Evolutionary conservation across 2,888 invertebrate species (phyloP).

Genomic region (Temnothorax ravouxi): DNA sequence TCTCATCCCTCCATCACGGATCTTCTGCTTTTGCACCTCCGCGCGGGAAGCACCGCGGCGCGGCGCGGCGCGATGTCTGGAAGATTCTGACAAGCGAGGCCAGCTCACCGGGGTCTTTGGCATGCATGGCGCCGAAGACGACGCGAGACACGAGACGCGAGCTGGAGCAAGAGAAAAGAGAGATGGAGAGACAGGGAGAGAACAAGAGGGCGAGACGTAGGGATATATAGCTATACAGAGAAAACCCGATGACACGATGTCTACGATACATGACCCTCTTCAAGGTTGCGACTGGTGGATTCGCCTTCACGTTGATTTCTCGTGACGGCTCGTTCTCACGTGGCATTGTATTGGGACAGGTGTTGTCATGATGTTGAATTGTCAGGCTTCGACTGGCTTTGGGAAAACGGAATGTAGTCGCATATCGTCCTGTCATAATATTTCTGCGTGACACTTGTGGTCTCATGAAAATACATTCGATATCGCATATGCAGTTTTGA

Average conservation of each 20-base stretch:
- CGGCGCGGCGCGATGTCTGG: constrained; percentile 39
- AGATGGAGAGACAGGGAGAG: not conserved
- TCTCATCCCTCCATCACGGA: not conserved
- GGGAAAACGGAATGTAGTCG: constrained; percentile 36
- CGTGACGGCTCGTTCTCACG: constrained; percentile 39
- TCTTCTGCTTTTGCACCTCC: constrained; percentile 53
- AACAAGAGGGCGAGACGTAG: not conserved
- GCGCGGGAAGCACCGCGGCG: constrained; percentile 45
- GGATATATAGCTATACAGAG: constrained; percentile 36
- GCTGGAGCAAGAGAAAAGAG: not conserved
- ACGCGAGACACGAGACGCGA: not conserved
- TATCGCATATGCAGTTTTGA: not conserved
- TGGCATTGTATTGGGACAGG: constrained; percentile 50
- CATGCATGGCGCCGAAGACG: constrained; percentile 54
- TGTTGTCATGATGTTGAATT: constrained; percentile 31
- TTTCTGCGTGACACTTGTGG: constrained; percentile 22
- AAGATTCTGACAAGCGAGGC: constrained; percentile 64
- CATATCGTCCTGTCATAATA: constrained; percentile 14
- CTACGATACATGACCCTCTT: constrained; percentile 63
- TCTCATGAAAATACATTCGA: constrained; percentile 24
- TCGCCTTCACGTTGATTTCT: constrained; percentile 40
- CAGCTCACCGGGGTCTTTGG: constrained; percentile 50
- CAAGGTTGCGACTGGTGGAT: constrained; percentile 63
- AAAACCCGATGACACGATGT: constrained; percentile 61
- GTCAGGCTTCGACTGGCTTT: constrained; percentile 30